Percentiles rank a stretch among this genome's conserved stretches.
Conservation (phyloP, 2,113 vertebrate genomes). For the Parus major region DNA sequence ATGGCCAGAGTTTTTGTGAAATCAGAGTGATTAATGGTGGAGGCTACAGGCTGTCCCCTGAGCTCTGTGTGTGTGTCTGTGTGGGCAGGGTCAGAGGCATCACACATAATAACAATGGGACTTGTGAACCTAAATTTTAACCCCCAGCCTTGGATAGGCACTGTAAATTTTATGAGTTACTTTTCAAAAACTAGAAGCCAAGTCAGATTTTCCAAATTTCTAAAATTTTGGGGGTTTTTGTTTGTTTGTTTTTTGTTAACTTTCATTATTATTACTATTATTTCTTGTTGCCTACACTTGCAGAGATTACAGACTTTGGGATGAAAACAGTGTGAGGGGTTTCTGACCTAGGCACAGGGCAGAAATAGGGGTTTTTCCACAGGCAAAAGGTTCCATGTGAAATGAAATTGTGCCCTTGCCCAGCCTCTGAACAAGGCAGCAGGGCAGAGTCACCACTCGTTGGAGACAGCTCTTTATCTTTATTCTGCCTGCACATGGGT, state of each 20-base stretch:
- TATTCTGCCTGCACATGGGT: neutral
- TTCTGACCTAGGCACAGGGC: neutral
- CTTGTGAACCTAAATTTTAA: neutral
- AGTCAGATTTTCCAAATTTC: neutral
- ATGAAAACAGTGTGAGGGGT: neutral
- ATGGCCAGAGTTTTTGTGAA: neutral
- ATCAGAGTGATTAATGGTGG: neutral
- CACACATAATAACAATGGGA: rapidly evolving
- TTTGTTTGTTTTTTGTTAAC: too few relatives aligned
- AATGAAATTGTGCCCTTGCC: neutral
- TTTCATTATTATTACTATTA: neutral
- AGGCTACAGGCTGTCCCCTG: neutral
- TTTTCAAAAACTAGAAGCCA: neutral
- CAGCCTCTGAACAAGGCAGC: neutral
- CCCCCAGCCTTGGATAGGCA: neutral
- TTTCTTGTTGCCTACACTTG: neutral
- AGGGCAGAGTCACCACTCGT: neutral
- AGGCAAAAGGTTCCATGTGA: neutral
- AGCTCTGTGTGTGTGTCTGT: neutral
- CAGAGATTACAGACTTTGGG: neutral
- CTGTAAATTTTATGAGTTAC: neutral
- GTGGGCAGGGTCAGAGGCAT: neutral
- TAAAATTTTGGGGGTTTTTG: neutral
- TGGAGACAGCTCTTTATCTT: neutral
- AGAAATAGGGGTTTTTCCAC: neutral